phyloP scores from a whole-genome alignment of 2,113 vertebrate species.

The Trachemys scripta region DNA sequence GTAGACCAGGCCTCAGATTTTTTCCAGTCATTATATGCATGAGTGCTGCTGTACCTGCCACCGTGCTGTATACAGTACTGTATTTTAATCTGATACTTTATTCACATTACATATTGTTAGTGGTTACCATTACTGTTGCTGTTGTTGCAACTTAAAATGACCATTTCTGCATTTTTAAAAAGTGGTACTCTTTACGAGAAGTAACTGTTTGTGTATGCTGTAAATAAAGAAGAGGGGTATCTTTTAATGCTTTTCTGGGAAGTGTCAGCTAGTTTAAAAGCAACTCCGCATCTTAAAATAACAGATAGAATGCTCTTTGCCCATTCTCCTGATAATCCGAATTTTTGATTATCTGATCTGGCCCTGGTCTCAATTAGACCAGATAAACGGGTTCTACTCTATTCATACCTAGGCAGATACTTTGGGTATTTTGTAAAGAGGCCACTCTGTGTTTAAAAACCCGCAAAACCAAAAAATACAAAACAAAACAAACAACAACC shows the following conservation, averaged over 20 bases:
- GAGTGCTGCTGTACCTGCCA: background rate
- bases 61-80: background rate
- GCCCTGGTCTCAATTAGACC: background rate
- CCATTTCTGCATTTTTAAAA: background rate
- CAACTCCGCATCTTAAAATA: background rate
- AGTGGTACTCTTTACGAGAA: background rate
- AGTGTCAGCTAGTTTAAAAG: background rate
- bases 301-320: background rate
- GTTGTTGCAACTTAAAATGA: background rate
- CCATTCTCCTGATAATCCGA: background rate
- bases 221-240: background rate
- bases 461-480: background rate
- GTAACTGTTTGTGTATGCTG: background rate
- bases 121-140: background rate
- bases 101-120: background rate
- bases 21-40: background rate
- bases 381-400: background rate
- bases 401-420: background rate
- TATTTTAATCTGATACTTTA: background rate
- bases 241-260: background rate
- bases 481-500: background rate
- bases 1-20: background rate
- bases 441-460: background rate
- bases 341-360: background rate
- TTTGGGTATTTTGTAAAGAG: background rate